Evolutionary conservation across 2,888 invertebrate species (phyloP).

Genomic region (Thereva nobilitata): DNA sequence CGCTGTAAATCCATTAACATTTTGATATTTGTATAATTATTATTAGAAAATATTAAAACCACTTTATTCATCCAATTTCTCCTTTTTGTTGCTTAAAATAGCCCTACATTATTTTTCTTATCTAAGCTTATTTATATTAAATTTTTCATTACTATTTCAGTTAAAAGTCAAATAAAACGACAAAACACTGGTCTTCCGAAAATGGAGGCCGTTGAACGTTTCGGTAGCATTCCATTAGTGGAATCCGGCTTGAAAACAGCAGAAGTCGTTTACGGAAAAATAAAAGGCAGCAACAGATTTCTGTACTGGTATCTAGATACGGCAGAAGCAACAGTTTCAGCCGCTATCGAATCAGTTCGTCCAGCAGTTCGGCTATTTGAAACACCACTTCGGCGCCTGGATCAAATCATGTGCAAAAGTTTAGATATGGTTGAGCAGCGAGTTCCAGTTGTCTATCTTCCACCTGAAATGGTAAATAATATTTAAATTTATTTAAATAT

Average conservation of each 20-base stretch:
- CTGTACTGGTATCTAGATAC: slow-evolving; percentile 76
- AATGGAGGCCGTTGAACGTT: slow-evolving; percentile 74
- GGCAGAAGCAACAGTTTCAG: slow-evolving; percentile 74
- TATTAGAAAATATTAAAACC: too few relatives aligned
- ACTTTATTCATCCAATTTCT: too few relatives aligned
- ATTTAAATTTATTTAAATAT: slow-evolving; percentile 44
- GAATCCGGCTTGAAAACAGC: slow-evolving; percentile 76
- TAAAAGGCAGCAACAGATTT: slow-evolving; percentile 76
- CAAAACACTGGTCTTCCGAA: slow-evolving; percentile 57
- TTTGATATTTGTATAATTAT: too few relatives aligned
- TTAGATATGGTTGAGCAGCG: slow-evolving; percentile 83
- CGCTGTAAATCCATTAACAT: too few relatives aligned
- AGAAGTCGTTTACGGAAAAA: slow-evolving; percentile 72
- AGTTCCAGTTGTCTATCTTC: slow-evolving; percentile 79
- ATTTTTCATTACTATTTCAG: slow-evolving; percentile 11
- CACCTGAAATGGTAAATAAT: slow-evolving; percentile 77
- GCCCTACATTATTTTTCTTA: too few relatives aligned
- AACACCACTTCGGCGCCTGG: slow-evolving; percentile 72
- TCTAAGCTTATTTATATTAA: too few relatives aligned
- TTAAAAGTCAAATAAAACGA: slow-evolving; percentile 40
- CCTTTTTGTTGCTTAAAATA: too few relatives aligned
- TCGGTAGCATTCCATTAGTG: slow-evolving; percentile 81
- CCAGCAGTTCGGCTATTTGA: slow-evolving; percentile 76
- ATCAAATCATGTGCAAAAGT: slow-evolving; percentile 78
- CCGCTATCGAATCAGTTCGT: slow-evolving; percentile 72